Evolutionary conservation across 1,140 invertebrate genomes (phyloP).

Genomic region (Atta colombica): DNA sequence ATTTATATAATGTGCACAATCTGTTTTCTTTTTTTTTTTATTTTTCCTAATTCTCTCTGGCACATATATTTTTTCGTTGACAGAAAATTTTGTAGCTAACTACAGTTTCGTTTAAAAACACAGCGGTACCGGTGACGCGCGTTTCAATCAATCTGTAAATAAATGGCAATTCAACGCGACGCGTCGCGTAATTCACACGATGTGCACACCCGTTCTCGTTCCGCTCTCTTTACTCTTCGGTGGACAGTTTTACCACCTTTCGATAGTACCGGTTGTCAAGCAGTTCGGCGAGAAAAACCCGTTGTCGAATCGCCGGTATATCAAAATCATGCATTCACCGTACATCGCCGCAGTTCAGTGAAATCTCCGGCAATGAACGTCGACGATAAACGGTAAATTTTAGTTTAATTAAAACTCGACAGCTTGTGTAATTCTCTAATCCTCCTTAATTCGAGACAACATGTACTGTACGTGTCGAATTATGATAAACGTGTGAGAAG

Average conservation of each 20-base stretch:
- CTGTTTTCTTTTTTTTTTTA: not conserved
- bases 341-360: conserved; percentile 6
- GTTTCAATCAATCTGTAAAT: conserved; percentile 69
- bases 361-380: conserved; percentile 42
- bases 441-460: conserved; percentile 23
- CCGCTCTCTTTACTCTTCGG: conserved; percentile 57
- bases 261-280: conserved; percentile 60
- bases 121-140: conserved; percentile 24
- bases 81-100: conserved; percentile 27
- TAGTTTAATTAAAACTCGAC: conserved; percentile 21
- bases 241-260: conserved; percentile 74
- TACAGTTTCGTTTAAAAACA: conserved; percentile 63
- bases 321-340: not conserved
- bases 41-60: not conserved
- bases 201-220: conserved; percentile 1
- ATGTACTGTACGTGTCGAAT: conserved; percentile 32
- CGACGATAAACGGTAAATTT: conserved; percentile 28
- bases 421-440: conserved; percentile 31
- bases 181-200: conserved; percentile 48
- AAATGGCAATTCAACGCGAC: conserved; percentile 59
- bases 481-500: conserved; percentile 48
- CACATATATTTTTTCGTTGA: not conserved
- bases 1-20: not conserved
- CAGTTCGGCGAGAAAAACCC: conserved; percentile 41
- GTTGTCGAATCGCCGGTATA: conserved; percentile 38